Evolutionary conservation across 2,113 vertebrate genomes (phyloP).

Genomic region (Gila orcuttii): DNA sequence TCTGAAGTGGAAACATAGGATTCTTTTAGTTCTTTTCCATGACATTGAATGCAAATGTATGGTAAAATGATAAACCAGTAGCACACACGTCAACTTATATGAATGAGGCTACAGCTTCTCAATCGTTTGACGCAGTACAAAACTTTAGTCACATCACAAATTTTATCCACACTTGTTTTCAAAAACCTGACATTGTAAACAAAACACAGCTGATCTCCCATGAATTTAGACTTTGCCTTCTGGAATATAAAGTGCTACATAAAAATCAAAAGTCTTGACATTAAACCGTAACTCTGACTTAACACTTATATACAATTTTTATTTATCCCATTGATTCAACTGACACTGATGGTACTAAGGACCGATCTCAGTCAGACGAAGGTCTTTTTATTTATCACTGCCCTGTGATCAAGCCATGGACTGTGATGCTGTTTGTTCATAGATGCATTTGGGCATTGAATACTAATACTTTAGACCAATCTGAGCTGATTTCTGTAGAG

Average conservation of each 20-base stretch:
- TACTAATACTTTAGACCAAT: constrained; percentile 4
- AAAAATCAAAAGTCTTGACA: constrained; percentile 8
- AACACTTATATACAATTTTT: constrained; percentile 23
- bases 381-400: constrained; percentile 8
- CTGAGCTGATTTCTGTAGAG: not conserved
- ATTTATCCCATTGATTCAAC: constrained; percentile 17
- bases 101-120: not conserved
- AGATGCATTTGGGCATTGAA: not conserved
- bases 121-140: constrained; percentile 1
- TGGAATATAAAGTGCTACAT: constrained; percentile 34
- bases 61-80: not conserved
- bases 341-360: not conserved
- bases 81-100: not conserved
- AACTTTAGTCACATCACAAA: constrained; percentile 32
- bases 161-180: not conserved
- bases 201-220: constrained; percentile 20
- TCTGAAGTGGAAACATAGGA: constrained; percentile 4
- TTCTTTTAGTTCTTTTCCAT: not conserved
- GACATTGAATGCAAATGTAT: not conserved
- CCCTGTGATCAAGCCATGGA: not conserved
- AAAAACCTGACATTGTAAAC: constrained; percentile 34
- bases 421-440: not conserved
- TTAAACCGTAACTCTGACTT: constrained; percentile 19
- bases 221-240: constrained; percentile 18
- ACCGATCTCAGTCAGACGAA: not conserved